phyloP scores from a whole-genome alignment of 2,888 invertebrate genomes.

The Chromoteleia sp. region DNA sequence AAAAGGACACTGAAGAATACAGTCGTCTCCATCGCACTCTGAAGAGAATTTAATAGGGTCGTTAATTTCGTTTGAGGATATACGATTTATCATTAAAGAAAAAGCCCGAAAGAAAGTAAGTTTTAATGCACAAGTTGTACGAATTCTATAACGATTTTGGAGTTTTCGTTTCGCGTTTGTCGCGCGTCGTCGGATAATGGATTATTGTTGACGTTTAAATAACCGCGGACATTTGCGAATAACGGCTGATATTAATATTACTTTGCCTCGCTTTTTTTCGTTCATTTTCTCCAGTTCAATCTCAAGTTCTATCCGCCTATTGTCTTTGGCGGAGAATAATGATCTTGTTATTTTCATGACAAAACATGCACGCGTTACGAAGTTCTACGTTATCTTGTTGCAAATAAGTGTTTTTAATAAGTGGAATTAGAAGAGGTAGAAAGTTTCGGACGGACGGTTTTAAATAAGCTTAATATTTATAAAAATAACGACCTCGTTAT shows the following conservation, averaged over 20 bases:
- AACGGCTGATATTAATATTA: conserved; percentile 29
- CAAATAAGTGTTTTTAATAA: conserved; percentile 28
- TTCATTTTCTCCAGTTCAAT: conserved; percentile 33
- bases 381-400: conserved; percentile 15
- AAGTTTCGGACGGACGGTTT: conserved; percentile 36
- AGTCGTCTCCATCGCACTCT: conserved; percentile 84
- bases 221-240: conserved; percentile 36
- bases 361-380: neutral
- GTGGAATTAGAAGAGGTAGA: neutral
- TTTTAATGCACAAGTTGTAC: conserved; percentile 59
- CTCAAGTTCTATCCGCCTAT: conserved; percentile 7
- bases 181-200: conserved; percentile 45
- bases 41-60: conserved; percentile 69
- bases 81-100: conserved; percentile 62
- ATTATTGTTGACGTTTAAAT: conserved; percentile 59
- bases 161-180: conserved; percentile 31
- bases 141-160: conserved; percentile 60
- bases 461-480: conserved; percentile 52
- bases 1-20: conserved; percentile 85
- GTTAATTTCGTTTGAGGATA: conserved; percentile 62
- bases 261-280: neutral
- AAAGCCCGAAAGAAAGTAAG: conserved; percentile 50
- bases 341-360: conserved; percentile 47
- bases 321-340: conserved; percentile 31
- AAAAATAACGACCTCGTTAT: conserved; percentile 63